A percentile compares a stretch with the other conserved stretches of the same genome.
Evolutionary conservation across 2,113 vertebrate genomes (phyloP).

Genomic region (Microcebus murinus): DNA sequence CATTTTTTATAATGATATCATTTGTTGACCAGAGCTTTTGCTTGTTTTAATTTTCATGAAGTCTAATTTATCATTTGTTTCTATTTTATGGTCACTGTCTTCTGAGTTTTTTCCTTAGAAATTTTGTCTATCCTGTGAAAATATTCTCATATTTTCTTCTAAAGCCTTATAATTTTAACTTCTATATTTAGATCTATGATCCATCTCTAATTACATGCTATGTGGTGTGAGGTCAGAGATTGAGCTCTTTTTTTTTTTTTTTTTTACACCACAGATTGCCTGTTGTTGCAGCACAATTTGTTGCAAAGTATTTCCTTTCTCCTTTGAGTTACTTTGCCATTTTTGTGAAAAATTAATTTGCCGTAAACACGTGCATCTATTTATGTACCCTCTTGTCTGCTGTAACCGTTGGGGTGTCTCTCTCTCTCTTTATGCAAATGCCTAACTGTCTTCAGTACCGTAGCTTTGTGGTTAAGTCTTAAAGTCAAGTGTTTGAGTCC

Average conservation of each 20-base stretch:
- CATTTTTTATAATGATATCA: background rate
- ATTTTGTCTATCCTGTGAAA: constrained; percentile 4
- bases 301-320: background rate
- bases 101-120: constrained; percentile 1
- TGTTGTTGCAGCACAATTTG: background rate
- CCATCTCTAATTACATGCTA: background rate
- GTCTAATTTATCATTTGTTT: background rate
- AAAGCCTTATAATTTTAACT: background rate
- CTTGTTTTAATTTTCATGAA: constrained; percentile 35
- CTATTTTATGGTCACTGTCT: background rate
- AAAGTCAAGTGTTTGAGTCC: background rate
- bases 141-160: background rate
- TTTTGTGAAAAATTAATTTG: constrained; percentile 9
- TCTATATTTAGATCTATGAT: background rate
- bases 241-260: background rate
- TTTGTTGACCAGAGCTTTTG: background rate
- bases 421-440: background rate
- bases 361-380: background rate
- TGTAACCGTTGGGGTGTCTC: background rate
- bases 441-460: background rate
- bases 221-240: background rate
- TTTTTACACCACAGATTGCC: background rate
- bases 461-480: background rate
- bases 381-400: background rate
- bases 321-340: constrained; percentile 11